Base-by-base conservation (phyloP, 2,888 invertebrate genomes). In the Carabus problematicus region DNA sequence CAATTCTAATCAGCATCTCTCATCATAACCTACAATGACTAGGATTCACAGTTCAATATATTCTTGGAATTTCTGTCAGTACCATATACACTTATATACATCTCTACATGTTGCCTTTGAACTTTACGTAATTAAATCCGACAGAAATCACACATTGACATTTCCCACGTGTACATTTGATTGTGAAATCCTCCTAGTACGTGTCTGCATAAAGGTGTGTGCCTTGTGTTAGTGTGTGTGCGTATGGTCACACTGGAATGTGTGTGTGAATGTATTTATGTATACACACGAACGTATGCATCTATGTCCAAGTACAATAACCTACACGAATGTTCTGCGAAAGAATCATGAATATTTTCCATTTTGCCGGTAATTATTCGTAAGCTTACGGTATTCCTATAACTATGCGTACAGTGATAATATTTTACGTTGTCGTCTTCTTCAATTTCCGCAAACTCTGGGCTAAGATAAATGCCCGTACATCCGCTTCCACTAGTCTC, bases 281-380 rank as follows among this genome's bases (percentile, higher is more conserved):
- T 55, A 18, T 29, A 29, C 52, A 52, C 16, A 52, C 16, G 14
- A 16, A 52, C 9, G 16, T 16, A 12, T 18, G 52, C 14, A 42
- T 39, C 56, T 52, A 56, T 56, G 45, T 12, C n/a, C 60, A 41
- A 64, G 63, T 64, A 64, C 63, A 64, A 64, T 64, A 64, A 64
- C 63, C 63, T 54, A 54, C 18, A 29, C 29, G 29, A 29, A 29
- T 29, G 29, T 29, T 29, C 29, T 29, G 29, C 29, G 29, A 29
- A 29, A 52, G 16, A n/a, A n/a, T n/a, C n/a, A n/a, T n/a, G n/a
- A n/a, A n/a, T n/a, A n/a, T n/a, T n/a, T n/a, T n/a, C n/a, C n/a
- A 45, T 45, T 3, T 45, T 45, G 11, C 7, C 14, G 12, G n/a
- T 52, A 19, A 52, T 52, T 18, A 52, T 52, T 18, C 9, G 1